Percentiles rank a stretch among this genome's conserved stretches.
These are phyloP conservation scores for Taeniopygia guttata DNA, from an alignment of 2,797 vertebrate genomes.

Conservation along the genomic window DNA sequence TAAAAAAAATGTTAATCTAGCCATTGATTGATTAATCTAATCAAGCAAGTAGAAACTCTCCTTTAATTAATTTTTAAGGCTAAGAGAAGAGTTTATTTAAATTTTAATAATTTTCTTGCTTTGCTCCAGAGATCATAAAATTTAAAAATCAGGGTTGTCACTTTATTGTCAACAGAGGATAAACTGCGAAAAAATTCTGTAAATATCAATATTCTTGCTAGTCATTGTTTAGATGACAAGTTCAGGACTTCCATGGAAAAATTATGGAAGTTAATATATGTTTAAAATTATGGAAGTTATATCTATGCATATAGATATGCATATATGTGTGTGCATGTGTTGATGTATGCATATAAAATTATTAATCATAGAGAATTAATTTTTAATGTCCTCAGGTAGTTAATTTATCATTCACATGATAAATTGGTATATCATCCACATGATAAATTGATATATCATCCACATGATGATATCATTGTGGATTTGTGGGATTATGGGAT, in stretches of 20 bases:
- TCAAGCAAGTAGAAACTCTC: neutral
- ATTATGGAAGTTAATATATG: neutral
- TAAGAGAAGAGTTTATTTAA: neutral
- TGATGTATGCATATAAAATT: neutral
- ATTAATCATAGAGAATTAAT: neutral
- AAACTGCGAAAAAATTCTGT: neutral
- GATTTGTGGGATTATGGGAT: neutral
- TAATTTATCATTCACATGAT: neutral
- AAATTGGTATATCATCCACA: too few species aligned
- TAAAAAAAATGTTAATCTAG: neutral
- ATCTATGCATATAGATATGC: neutral
- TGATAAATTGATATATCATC: too few species aligned
- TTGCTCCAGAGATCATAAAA: neutral
- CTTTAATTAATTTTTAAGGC: neutral
- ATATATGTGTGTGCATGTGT: rapidly evolving
- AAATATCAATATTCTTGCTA: neutral
- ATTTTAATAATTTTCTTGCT: neutral
- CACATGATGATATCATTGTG: neutral
- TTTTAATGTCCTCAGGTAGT: neutral
- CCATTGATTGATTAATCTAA: neutral
- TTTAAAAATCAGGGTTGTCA: neutral
- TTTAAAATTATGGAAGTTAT: neutral
- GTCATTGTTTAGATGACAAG: neutral
- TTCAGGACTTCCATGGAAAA: neutral
- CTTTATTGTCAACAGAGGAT: neutral